Conservation (phyloP, 2,888 invertebrate species). For the Cheilosia scutellata region DNA sequence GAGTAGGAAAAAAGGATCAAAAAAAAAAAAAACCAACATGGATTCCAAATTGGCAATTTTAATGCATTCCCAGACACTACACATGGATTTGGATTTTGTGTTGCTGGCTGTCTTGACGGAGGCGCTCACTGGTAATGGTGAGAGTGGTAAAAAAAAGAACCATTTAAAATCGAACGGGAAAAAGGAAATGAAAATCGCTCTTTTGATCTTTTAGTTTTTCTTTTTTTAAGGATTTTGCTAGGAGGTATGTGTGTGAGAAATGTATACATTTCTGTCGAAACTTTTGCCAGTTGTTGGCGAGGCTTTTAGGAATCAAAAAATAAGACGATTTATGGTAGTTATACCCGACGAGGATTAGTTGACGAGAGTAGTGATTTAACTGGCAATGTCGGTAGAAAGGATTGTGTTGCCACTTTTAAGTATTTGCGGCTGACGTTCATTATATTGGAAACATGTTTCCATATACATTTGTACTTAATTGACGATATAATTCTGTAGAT, state of each 20-base stretch:
- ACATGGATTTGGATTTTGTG: conserved; percentile 17
- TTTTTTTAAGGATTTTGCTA: not conserved
- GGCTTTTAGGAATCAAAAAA: not conserved
- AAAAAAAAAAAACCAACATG: not conserved
- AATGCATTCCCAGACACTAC: conserved; percentile 57
- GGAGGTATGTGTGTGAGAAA: not conserved
- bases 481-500: too few species aligned
- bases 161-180: conserved; percentile 27
- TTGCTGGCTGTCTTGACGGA: not conserved
- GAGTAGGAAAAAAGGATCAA: not conserved
- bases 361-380: not conserved
- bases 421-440: too few species aligned
- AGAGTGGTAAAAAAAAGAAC: conserved; percentile 2
- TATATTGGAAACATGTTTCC: too few species aligned
- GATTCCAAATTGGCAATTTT: conserved; percentile 64
- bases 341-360: conserved; percentile 7
- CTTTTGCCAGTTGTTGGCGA: conserved; percentile 2
- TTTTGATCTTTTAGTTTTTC: conserved; percentile 4
- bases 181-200: conserved; percentile 65
- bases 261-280: not conserved
- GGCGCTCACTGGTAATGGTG: not conserved
- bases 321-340: conserved; percentile 32
- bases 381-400: not conserved
- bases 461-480: too few species aligned
- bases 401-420: not conserved